Base-by-base conservation (phyloP, 2,888 invertebrate species). In the Drosophila austrosaltans region DNA sequence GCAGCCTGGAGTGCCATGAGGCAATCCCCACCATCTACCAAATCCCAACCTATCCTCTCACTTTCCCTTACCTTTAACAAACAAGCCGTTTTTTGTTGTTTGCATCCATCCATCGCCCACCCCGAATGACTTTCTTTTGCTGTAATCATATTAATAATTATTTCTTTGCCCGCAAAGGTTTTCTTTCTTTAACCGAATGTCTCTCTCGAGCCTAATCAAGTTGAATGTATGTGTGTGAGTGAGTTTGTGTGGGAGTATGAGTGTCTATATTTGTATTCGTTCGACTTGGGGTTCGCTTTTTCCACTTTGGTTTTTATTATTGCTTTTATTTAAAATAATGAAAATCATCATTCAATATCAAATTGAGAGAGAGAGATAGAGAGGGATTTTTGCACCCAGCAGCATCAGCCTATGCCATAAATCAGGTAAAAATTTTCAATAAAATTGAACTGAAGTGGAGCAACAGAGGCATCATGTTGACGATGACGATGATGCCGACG, bases 131-230 rank as follows among this genome's bases (percentile, higher is more conserved):
- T 72, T 32, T 22, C 28, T 42, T 0, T 42, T 12, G 32, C 56
- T 64, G 72, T 88, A 88, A 88, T 81, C 86, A 85, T 88, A 85
- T 88, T 86, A 88, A 86, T 85, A 86, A 85, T 85, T 85, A 85
- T 85, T 88, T 82, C 79, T 70, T 48, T 39, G 54, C 69, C 57
- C 57, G 39, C 69, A 77, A 77, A 66, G 79, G 82, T 69, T 72
- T 68, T 65, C 59, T 40, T 73, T 30, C 53, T 28, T 40, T 42
- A 7, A 53, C 39, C 53, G 53, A 81, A 85, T 75, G 66, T 66
- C 78, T 78, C 88, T 85, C 88, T 12, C 57, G 88, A 81, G 87
- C 70, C 82, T 81, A 81, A 88, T 86, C 83, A 73, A 71, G 32
- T 72, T 72, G 72, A 77, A 79, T 76, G 73, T 75, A 59, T 16